Base-by-base conservation (phyloP, 2,888 invertebrate species). In the Shargacucullia verbasci region DNA sequence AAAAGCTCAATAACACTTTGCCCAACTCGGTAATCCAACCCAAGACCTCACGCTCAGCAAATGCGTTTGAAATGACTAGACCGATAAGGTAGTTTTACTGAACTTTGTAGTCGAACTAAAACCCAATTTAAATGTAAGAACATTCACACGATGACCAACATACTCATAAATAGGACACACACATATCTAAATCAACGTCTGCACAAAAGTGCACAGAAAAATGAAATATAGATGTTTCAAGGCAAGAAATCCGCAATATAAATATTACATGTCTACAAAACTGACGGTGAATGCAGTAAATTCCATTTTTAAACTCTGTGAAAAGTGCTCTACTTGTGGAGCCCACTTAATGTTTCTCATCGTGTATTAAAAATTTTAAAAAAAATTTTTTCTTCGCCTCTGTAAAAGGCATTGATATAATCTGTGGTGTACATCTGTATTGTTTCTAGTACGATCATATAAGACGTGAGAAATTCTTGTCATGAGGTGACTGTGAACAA, bases 261-360 rank as follows among this genome's bases (percentile, higher is more conserved):
- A 67, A 66, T 62, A 67, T 53, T 33, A 46, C 41, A 40, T 68
- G 40, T 62, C 63, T 40, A 49, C 52, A 57, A 35, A 64, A 31
- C 50, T 12, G 40, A 29, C 60, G 59, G 14, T 14, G 68, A 56
- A 70, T 49, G 63, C 50, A 53, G 58, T 56, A 64, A 68, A 63
- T 66, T 59, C 56, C 45, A 62, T 60, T 64, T 69, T 64, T 52
- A 9, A 73, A 66, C 43, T 48, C 59, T 0, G 50, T 60, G 48
- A 57, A 60, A 72, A 66, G 57, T 39, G 66, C 61, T 62, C 52
- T 13, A 12, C 39, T 60, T 56, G 35, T 52, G 29, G 59, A 69
- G 64, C 48, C 65, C 62, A 72, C 73, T 74, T 70, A 72, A 41
- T 47, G 71, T 70, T 74, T 71, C 70, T 78, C 74, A 64, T 31